phyloP scores from a whole-genome alignment of 2,113 vertebrate species.

The Dipodomys merriami region DNA sequence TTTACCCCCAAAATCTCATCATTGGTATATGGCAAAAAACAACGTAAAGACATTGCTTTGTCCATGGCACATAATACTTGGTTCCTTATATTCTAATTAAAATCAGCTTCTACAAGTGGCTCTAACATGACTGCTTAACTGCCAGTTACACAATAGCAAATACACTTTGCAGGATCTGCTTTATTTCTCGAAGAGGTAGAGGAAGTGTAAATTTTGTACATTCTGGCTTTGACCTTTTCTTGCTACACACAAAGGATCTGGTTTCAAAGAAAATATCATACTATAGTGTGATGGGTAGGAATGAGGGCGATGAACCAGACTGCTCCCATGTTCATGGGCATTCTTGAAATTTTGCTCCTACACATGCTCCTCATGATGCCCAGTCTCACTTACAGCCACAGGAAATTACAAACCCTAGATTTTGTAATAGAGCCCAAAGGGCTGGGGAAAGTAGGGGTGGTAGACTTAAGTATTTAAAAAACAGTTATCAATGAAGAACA shows the following conservation, averaged over 20 bases:
- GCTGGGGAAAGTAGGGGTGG: too few species aligned
- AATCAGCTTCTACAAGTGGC: background rate
- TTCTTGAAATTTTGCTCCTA: too few species aligned
- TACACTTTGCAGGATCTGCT: background rate
- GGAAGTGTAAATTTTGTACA: too few species aligned
- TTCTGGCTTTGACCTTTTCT: too few species aligned
- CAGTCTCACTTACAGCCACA: too few species aligned
- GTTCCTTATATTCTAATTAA: background rate
- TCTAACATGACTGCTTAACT: background rate
- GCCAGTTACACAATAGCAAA: background rate
- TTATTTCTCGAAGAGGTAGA: too few species aligned
- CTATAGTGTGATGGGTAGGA: too few species aligned
- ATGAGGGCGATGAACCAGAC: too few species aligned
- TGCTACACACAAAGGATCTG: too few species aligned
- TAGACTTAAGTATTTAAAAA: background rate
- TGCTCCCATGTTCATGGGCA: too few species aligned
- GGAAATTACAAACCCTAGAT: background rate
- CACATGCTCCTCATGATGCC: too few species aligned
- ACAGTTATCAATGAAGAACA: background rate
- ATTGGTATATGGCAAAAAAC: background rate
- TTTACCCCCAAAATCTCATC: background rate
- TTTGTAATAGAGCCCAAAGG: background rate
- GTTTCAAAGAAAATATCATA: too few species aligned
- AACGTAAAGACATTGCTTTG: background rate
- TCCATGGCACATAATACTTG: background rate